Evolutionary conservation across 2,797 vertebrate genomes (phyloP), one percentile per base, ranked within the genome.

Genomic region (Remorina albescens): DNA sequence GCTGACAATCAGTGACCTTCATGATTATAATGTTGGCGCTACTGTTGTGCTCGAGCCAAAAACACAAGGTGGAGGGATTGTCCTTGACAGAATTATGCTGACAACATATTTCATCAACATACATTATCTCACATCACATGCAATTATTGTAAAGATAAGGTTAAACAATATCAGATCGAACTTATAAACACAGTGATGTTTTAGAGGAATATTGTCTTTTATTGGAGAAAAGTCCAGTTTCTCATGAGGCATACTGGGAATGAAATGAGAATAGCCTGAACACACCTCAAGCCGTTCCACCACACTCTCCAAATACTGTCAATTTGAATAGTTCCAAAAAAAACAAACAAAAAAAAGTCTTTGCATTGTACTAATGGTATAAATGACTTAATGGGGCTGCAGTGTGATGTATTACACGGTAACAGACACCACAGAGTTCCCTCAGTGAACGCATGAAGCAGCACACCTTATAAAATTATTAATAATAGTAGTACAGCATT

Each of bases 181-280:
- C 15, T 30, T 36, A 36, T 1, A n/a, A 37, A 78, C 25, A 64
- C 6, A 23, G 25, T 7, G 21, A 51, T 62, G 26, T 53, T 85
- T 83, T 71, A 47, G 71, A 89, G 46, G 60, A 78, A 66, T 82
- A 64, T 88, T 80, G 65, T 81, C 49, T 76, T 95, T 95, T 94
- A 94, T 94, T 94, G 89, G 89, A 86, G 89, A 89, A 84, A 92
- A 82, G 78, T 90, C 85, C 88, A 90, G 89, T 90, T 84, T 78
- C 74, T 80, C 47, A 64, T 81, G 71, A 76, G 78, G 78, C 60
- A 42, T 67, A 85, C 67, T 58, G 74, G 88, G 86, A 91, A 89
- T 91, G 81, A 86, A 88, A 91, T 83, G 76, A 84, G 87, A 78
- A 84, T 18, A 76, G 79, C 67, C 76, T 70, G 76, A 82, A 89